These are phyloP conservation scores for Lochmaea crataegi DNA, from an alignment of 2,888 invertebrate species.

Conservation along the genomic window DNA sequence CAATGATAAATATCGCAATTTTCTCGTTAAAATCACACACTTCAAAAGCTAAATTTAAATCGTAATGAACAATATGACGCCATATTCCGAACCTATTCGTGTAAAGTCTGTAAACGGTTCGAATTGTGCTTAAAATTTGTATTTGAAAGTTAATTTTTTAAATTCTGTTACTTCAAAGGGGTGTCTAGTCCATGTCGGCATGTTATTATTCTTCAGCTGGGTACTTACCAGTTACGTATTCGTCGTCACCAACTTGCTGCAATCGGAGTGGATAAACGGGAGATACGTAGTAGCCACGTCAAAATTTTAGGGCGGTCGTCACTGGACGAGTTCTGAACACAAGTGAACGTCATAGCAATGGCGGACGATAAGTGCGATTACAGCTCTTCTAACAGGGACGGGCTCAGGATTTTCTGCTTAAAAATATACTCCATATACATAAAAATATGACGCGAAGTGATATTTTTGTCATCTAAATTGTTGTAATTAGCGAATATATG, in stretches of 20 bases:
- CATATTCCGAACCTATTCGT: constrained; percentile 66
- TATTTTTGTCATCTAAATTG: too few relatives aligned
- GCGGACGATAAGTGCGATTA: constrained; percentile 71
- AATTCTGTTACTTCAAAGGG: constrained; percentile 56
- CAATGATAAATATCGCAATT: constrained; percentile 29
- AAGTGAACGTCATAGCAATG: constrained; percentile 83
- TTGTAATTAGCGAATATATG: too few relatives aligned
- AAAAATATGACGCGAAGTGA: too few relatives aligned
- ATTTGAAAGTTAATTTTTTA: constrained; percentile 51
- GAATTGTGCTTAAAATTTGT: constrained; percentile 65
- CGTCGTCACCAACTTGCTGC: constrained; percentile 94
- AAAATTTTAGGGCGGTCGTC: constrained; percentile 88
- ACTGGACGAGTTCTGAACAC: constrained; percentile 81
- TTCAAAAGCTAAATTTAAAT: constrained; percentile 61
- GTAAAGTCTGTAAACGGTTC: constrained; percentile 57
- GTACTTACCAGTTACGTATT: constrained; percentile 93
- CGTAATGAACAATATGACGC: constrained; percentile 64
- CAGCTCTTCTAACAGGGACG: constrained; percentile 12
- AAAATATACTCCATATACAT: neutral
- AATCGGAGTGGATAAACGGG: constrained; percentile 93
- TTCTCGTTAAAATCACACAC: constrained; percentile 30
- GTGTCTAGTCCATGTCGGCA: constrained; percentile 66
- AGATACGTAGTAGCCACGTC: constrained; percentile 94
- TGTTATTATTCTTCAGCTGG: constrained; percentile 74
- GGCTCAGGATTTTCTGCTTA: neutral